Base-by-base conservation (phyloP, 2,797 vertebrate genomes). In the Pogonophryne albipinna region DNA sequence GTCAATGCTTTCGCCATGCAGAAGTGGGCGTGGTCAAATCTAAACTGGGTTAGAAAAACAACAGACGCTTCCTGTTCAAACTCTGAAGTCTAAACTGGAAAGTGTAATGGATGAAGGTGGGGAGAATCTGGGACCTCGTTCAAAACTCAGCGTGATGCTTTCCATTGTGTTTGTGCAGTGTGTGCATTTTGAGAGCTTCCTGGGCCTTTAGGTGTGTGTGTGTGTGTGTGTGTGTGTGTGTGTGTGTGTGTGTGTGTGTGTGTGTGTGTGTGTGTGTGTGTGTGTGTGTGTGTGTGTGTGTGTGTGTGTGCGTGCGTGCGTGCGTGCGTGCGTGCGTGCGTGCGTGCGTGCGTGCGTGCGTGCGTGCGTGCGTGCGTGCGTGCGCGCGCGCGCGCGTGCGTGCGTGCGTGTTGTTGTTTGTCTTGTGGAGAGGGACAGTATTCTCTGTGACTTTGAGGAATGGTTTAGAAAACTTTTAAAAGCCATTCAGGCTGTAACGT, bases 81-180 rank as follows among this genome's bases (percentile, higher is more conserved):
- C 76, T 80, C 64, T 77, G 78, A 85, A 84, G 85, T 86, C 80
- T 79, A 76, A 84, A 69, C 63, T 66, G 72, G 38, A 78, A 81
- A 85, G 84, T 68, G 53, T 23, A 84, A 41, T 44, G 19, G 79
- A 89, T 90, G 80, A 92, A 89, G 85, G 85, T 89, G 75, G 79
- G 84, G 76, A 89, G 80, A 90, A 87, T 91, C 88, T 93, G 91
- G 92, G 91, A 94, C 71, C 82, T 81, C 69, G 64, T 92, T 94
- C 87, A 93, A 92, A 88, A 79, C 91, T 80, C 93, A 92, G 92
- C 89, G 87, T 93, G 91, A 85, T 17, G 57, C 80, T 83, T 83
- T 82, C 73, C n/a, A 78, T 80, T 74, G 76, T 73, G 67, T 80
- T 55, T 63, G 55, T 67, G 62, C 49, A 15, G 47, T 69, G 23